Base-by-base conservation (phyloP, 2,797 vertebrate species). In the Argentina silus region DNA sequence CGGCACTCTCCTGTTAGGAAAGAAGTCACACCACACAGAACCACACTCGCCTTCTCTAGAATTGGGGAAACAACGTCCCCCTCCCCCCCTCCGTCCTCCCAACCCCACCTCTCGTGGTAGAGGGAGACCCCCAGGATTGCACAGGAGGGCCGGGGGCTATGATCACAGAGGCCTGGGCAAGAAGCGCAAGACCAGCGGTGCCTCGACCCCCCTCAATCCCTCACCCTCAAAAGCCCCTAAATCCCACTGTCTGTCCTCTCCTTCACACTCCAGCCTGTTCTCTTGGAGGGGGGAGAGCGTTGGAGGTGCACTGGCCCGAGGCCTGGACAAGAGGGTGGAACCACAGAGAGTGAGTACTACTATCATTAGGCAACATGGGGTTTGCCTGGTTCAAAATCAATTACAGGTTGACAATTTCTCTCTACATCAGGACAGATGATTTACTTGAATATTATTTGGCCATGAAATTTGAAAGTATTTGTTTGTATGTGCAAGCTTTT, bases 111-210 rank as follows among this genome's bases (percentile, higher is more conserved):
- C 77, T 12, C 56, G 50, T 57, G 45, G 75, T 61, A 81, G 78
- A 68, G 75, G 55, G 27, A 81, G 68, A 57, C 3, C 77, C 27
- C 66, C 70, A 45, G 85, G 68, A 36, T 68, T 79, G n/a, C 87
- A 86, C 74, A 79, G 85, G 69, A 92, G 88, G 82, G 70, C 67
- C 23, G 74, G 84, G n/a, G 79, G 57, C 55, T 92, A 87, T 36
- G 86, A 94, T 65, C 89, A 91, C 1, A 91, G 90, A 68, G 90
- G 90, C 48, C 80, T 85, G 23, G 88, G 87, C 63, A 95, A 94
- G 86, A 95, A 95, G 76, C 91, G 93, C 72, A 95, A 95, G 89
- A 92, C 91, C 74, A 91, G 87, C 69, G 90, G 67, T 17, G 80
- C 77, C 59, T 78, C 82, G 1, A 15, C 69, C 0, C 23, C 73